Base-by-base conservation (phyloP, 2,113 vertebrate species). In the Pterocles gutturalis region DNA sequence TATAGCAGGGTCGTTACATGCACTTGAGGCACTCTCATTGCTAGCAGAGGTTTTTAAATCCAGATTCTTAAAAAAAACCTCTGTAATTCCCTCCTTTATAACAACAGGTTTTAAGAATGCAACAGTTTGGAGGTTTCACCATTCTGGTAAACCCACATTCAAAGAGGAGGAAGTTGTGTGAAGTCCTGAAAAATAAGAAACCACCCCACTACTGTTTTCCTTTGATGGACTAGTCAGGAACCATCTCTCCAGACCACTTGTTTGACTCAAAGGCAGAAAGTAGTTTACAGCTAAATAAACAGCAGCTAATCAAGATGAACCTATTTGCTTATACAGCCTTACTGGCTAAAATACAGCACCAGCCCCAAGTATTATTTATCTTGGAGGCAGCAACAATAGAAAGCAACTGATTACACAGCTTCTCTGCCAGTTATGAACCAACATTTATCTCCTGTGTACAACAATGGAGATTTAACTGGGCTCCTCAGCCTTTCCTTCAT, bases 241-340 rank as follows among this genome's bases (percentile, higher is more conserved):
- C 57, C 69, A 71, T 85, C 21, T 34, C 79, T 73, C 48, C 70
- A 93, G 80, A 94, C 55, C 86, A 89, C 55, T 90, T 64, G 38
- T 64, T 89, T 90, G 69, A 91, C 69, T 95, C 45, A 83, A 91
- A 97, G 85, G 77, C 72, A 92, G 82, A 89, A 97, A 69, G 45
- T 13, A 61, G 16, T 70, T 96, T 55, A 69, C 77, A 91, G 49
- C 0, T 7, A 97, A 95, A 91, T 79, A 92, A 72, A 91, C 57
- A 91, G 58, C 28, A 91, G 33, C 49, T 96, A 91, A 89, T 96
- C 81, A 66, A 91, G 86, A 95, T 79, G 49, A 92, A 95, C 57
- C 20, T 83, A 90, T 90, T 90, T 92, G 78, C 67, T 87, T 92
- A 80, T 33, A 75, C 57, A 83, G 82, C 33, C 82, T 76, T 71